A percentile compares a stretch with the other conserved stretches of the same genome.
These are phyloP conservation scores for Pogona vitticeps DNA, from an alignment of 2,113 vertebrate species.

Conservation along the genomic window DNA sequence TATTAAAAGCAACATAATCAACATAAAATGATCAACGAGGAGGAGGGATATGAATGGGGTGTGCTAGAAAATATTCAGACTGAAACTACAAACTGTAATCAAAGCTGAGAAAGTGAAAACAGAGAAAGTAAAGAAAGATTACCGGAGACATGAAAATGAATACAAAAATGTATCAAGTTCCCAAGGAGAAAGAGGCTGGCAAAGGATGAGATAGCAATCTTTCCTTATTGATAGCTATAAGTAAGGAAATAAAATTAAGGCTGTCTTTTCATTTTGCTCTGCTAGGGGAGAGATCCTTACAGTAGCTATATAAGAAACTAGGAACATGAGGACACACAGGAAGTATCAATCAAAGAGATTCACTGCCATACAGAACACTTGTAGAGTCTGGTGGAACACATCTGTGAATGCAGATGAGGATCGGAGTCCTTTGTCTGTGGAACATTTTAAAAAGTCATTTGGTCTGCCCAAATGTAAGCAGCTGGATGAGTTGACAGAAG, in stretches of 20 bases:
- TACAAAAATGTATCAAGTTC: conserved; percentile 15
- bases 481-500: neutral
- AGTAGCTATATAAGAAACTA: neutral
- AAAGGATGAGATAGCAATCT: conserved; percentile 17
- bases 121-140: conserved; percentile 48
- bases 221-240: conserved; percentile 36
- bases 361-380: conserved; percentile 3
- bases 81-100: conserved; percentile 1
- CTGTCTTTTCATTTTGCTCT: conserved; percentile 24
- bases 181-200: conserved; percentile 39
- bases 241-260: conserved; percentile 41
- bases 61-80: conserved; percentile 18
- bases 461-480: neutral
- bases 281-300: conserved; percentile 25
- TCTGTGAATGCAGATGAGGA: conserved; percentile 21
- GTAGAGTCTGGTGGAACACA: conserved; percentile 8
- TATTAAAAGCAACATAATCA: conserved; percentile 35
- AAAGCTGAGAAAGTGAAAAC: conserved; percentile 43
- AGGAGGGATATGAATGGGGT: conserved; percentile 24
- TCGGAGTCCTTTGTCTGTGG: conserved; percentile 13
- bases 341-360: conserved; percentile 46
- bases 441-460: neutral
- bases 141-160: conserved; percentile 44
- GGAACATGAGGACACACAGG: conserved; percentile 34
- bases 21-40: neutral